A percentile compares a stretch with the other conserved stretches of the same genome.
Conservation (phyloP, 2,888 invertebrate genomes). For the Hypena proboscidalis region DNA sequence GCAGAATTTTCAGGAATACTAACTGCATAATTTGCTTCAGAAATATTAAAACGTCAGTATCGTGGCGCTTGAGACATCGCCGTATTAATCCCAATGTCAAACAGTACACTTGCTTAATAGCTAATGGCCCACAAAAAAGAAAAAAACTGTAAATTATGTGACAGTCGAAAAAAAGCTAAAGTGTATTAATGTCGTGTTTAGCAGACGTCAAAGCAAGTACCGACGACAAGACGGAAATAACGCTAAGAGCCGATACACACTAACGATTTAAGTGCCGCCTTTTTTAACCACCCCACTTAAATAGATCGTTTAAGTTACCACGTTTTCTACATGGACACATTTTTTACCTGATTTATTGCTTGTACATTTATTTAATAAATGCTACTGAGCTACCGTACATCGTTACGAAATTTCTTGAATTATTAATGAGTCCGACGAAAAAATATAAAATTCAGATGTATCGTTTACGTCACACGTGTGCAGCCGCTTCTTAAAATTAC, state of each 20-base stretch:
- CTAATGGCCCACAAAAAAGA: slow-evolving; percentile 77
- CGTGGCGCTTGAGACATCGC: slow-evolving; percentile 60
- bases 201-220: slow-evolving; percentile 78
- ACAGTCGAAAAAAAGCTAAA: slow-evolving; percentile 77
- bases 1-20: slow-evolving; percentile 7
- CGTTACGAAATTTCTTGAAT: slow-evolving; percentile 20
- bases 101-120: slow-evolving; percentile 74
- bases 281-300: slow-evolving; percentile 33
- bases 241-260: slow-evolving; percentile 58
- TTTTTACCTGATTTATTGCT: slow-evolving; percentile 12
- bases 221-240: slow-evolving; percentile 72
- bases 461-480: slow-evolving; percentile 44
- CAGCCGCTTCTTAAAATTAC: slow-evolving; percentile 45
- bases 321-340: slow-evolving; percentile 17
- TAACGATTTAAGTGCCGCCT: slow-evolving; percentile 42
- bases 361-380: slow-evolving; percentile 17
- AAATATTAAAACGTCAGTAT: slow-evolving; percentile 41
- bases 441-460: slow-evolving; percentile 23
- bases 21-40: slow-evolving; percentile 33
- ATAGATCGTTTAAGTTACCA: slow-evolving; percentile 35
- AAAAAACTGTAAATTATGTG: slow-evolving; percentile 80
- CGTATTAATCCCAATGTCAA: slow-evolving; percentile 77
- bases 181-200: slow-evolving; percentile 83
- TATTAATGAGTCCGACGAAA: slow-evolving; percentile 25
- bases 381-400: slow-evolving; percentile 16